A percentile compares a stretch with the other conserved stretches of the same genome.
Conservation (phyloP, 2,113 vertebrate species). For the Forbesichthys papilliferus region DNA sequence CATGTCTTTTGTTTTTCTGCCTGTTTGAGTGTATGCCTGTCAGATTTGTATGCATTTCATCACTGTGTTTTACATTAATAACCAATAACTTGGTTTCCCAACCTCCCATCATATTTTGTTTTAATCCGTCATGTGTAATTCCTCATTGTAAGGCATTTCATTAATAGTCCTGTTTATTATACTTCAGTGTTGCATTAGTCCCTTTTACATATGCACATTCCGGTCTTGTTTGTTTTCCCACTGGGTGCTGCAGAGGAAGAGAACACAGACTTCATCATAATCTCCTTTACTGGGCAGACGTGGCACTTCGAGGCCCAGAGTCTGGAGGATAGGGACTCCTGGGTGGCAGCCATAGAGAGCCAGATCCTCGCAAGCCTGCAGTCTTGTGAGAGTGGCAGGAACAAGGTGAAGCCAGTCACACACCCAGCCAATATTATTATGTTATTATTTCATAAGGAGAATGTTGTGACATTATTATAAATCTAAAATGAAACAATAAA, state of each 20-base stretch:
- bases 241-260: slow-evolving; percentile 82
- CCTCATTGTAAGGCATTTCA: not conserved
- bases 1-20: slow-evolving; percentile 9
- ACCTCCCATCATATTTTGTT: slow-evolving; percentile 11
- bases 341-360: slow-evolving; percentile 94
- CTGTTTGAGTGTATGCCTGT: not conserved
- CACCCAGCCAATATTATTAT: too few species aligned
- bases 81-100: slow-evolving; percentile 14
- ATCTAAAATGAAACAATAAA: too few species aligned
- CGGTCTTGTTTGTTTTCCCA: slow-evolving; percentile 1
- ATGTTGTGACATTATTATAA: too few species aligned
- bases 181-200: slow-evolving; percentile 6
- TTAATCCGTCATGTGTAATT: slow-evolving; percentile 1
- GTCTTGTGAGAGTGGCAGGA: slow-evolving; percentile 92
- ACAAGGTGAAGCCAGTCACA: slow-evolving; percentile 80
- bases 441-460: too few species aligned
- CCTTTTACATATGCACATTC: not conserved
- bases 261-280: slow-evolving; percentile 93
- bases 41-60: slow-evolving; percentile 5
- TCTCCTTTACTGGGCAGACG: slow-evolving; percentile 93
- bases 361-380: slow-evolving; percentile 97
- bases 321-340: slow-evolving; percentile 91
- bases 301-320: slow-evolving; percentile 95
- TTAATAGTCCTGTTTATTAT: not conserved
- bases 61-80: slow-evolving; percentile 1